Base-by-base conservation (phyloP, 64 coral and sea anemone genomes). In the Montipora capricornis region DNA sequence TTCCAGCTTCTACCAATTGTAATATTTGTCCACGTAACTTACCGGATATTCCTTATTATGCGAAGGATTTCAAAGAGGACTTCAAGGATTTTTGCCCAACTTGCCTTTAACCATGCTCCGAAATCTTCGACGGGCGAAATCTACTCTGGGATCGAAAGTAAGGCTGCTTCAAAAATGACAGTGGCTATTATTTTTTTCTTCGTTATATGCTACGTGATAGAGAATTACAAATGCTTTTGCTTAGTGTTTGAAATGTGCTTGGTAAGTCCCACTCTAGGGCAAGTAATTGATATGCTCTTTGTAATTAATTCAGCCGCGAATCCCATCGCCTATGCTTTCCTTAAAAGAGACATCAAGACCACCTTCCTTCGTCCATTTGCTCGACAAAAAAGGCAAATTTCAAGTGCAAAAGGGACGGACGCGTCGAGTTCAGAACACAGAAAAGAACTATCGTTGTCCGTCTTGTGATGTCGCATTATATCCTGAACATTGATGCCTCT, bases 201-300 rank as follows among this genome's bases (percentile, higher is more conserved):
- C 47, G 47, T 86, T 44, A 6, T 86, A 9, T 86, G 62, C 10
- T 86, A 86, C 66, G 66, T 86, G 8, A 7, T 86, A 11, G 82
- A 86, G n/a, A 86, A 86, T 46, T 86, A 73, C 7, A 86, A 86
- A 50, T 86, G 82, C 67, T 70, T 86, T 16, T 86, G 82, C 66
- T 2, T 51, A 19, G 82, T 86, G 46, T 86, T 73, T 44, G 47
- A 11, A 6, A 50, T 86, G 66, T 86, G 82, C 47, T 5, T 19
- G 46, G 20, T n/a, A 20, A 50, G 44, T 8, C 19, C 82, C 48
- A 2, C 82, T 50, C n/a, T 86, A 45, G 47, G 13, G 8, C 16
- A 71, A 70, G 64, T n/a, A 0, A 20, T 70, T 73, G 66, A 86
- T 50, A 2, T 86, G 0, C 82, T 86, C 29, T 86, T 86, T 73